These are phyloP conservation scores for Oplegnathus fasciatus DNA, from an alignment of 2,113 vertebrate genomes.

Conservation along the genomic window DNA sequence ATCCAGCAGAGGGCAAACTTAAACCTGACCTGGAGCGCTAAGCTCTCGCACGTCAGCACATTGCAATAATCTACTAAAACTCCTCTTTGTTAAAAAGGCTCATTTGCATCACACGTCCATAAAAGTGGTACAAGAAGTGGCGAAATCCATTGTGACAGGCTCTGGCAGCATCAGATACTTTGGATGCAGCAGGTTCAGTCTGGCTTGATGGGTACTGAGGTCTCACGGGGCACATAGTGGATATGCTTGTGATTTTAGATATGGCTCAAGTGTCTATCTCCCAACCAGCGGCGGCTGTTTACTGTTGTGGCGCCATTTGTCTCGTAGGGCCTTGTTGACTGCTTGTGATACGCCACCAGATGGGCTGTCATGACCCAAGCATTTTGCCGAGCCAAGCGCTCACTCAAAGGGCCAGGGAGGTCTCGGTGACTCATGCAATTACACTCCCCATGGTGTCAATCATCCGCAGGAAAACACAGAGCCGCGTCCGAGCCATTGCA, in stretches of 20 bases:
- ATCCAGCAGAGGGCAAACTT: slow-evolving; percentile 68
- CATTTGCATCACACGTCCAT: slow-evolving; percentile 17
- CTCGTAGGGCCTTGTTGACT: slow-evolving; percentile 69
- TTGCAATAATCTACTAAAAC: neutral
- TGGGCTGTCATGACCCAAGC: slow-evolving; percentile 73
- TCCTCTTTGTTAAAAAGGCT: neutral
- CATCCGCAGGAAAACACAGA: slow-evolving; percentile 42
- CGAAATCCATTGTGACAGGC: neutral
- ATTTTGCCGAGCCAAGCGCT: slow-evolving; percentile 66
- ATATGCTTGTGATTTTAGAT: slow-evolving; percentile 61
- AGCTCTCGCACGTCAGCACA: slow-evolving; percentile 13
- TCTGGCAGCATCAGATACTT: slow-evolving; percentile 10
- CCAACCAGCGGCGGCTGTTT: slow-evolving; percentile 35
- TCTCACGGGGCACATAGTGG: slow-evolving; percentile 28
- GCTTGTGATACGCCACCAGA: slow-evolving; percentile 67
- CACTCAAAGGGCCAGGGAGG: slow-evolving; percentile 60
- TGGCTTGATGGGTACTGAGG: slow-evolving; percentile 9
- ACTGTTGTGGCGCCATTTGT: slow-evolving; percentile 56
- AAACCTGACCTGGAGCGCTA: slow-evolving; percentile 23
- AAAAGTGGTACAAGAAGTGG: neutral
- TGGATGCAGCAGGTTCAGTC: neutral
- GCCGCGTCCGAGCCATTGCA: neutral
- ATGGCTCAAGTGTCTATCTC: slow-evolving; percentile 44
- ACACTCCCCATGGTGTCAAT: slow-evolving; percentile 70
- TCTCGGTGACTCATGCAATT: slow-evolving; percentile 66